Evolutionary conservation across 2,113 vertebrate species (phyloP).

Genomic region (Hipposideros armiger): DNA sequence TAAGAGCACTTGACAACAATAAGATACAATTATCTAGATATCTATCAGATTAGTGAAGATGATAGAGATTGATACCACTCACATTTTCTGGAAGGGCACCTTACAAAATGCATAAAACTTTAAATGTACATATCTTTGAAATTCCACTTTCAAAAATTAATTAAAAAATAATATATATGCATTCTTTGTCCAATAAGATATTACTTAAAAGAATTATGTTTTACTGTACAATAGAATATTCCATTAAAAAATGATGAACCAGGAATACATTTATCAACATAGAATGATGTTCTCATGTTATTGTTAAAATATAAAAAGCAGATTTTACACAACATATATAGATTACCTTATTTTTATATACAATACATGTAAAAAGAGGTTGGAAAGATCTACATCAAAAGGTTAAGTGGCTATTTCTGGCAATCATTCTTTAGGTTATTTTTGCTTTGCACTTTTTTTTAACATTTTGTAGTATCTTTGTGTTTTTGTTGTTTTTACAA

Average conservation of each 20-base stretch:
- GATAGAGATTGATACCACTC: not conserved
- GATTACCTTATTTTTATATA: not conserved
- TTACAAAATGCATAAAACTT: slow-evolving; percentile 23
- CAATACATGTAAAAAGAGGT: not conserved
- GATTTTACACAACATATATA: not conserved
- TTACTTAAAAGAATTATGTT: not conserved
- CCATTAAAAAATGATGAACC: not conserved
- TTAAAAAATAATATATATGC: not conserved
- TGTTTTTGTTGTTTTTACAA: slow-evolving; percentile 39
- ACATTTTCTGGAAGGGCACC: not conserved
- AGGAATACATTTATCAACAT: slow-evolving; percentile 16
- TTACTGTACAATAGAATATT: not conserved
- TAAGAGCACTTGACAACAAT: slow-evolving; percentile 12
- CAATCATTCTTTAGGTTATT: not conserved
- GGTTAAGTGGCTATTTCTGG: not conserved
- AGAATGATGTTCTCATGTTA: not conserved
- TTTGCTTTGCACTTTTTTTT: slow-evolving; percentile 6
- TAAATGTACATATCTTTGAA: not conserved
- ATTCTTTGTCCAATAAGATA: not conserved
- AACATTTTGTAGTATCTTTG: not conserved
- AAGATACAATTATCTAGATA: not conserved
- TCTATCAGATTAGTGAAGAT: not conserved
- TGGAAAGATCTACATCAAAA: not conserved
- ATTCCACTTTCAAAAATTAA: slow-evolving; percentile 41
- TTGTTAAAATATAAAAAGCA: not conserved